Evolutionary conservation across 2,113 vertebrate species (phyloP).

Genomic region (Salminus brasiliensis): DNA sequence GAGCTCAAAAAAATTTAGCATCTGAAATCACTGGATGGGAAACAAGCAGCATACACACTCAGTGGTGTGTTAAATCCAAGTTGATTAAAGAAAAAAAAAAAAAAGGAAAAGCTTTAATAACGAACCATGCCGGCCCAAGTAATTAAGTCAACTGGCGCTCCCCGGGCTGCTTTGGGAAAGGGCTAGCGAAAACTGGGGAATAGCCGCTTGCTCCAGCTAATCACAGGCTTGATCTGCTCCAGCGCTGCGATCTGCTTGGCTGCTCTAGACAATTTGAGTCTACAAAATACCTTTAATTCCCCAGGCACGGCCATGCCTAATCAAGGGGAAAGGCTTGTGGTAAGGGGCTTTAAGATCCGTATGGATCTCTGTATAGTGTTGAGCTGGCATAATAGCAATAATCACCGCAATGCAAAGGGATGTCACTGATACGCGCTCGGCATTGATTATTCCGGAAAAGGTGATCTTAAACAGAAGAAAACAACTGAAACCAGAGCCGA

Average conservation of each 20-base stretch:
- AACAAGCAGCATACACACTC: slow-evolving; percentile 59
- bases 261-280: slow-evolving; percentile 75
- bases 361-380: not conserved
- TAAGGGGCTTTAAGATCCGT: not conserved
- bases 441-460: slow-evolving; percentile 3
- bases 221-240: slow-evolving; percentile 72
- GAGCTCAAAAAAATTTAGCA: slow-evolving; percentile 46
- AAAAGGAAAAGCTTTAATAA: slow-evolving; percentile 61
- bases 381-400: not conserved
- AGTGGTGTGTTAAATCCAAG: slow-evolving; percentile 76
- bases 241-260: slow-evolving; percentile 69
- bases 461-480: slow-evolving; percentile 11
- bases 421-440: not conserved
- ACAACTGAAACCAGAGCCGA: not conserved
- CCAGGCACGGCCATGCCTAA: not conserved
- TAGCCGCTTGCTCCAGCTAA: slow-evolving; percentile 66
- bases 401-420: not conserved
- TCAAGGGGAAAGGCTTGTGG: slow-evolving; percentile 8
- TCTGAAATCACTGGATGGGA: slow-evolving; percentile 32
- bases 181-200: slow-evolving; percentile 69
- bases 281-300: slow-evolving; percentile 10
- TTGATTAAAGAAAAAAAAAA: slow-evolving; percentile 74
- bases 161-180: slow-evolving; percentile 64
- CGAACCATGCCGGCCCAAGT: slow-evolving; percentile 68
- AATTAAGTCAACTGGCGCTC: slow-evolving; percentile 73